Evolutionary conservation across 2,888 invertebrate species (phyloP).

Genomic region (Cephus sareptanus): DNA sequence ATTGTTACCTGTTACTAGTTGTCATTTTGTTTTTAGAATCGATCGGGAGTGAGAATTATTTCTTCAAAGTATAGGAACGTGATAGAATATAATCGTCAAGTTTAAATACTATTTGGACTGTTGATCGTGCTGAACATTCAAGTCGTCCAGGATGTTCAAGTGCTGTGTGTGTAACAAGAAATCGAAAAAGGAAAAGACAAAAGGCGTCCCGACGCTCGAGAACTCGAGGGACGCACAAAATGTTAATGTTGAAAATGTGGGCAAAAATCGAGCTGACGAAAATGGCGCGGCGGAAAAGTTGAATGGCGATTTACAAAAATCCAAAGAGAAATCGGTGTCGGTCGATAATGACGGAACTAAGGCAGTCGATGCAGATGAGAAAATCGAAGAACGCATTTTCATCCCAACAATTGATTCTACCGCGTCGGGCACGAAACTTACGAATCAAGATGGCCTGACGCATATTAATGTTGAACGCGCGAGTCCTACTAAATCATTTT

Average conservation of each 20-base stretch:
- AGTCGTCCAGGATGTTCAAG: conserved; percentile 53
- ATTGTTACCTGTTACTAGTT: background rate
- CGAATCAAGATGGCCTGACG: background rate
- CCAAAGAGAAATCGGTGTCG: background rate
- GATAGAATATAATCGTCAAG: background rate
- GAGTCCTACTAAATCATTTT: conserved; percentile 28
- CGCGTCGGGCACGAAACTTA: background rate
- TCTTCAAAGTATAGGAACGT: background rate
- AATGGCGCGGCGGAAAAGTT: conserved; percentile 3
- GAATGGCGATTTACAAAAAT: conserved; percentile 2
- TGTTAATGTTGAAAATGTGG: background rate
- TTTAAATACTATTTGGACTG: background rate
- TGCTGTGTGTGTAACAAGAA: conserved; percentile 58
- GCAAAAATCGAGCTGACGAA: background rate
- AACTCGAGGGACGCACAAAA: background rate
- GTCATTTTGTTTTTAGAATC: background rate
- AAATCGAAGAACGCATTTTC: background rate
- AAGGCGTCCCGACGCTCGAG: conserved; percentile 18
- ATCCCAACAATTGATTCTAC: background rate
- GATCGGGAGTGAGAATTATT: background rate
- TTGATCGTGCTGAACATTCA: background rate
- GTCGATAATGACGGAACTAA: background rate
- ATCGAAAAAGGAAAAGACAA: conserved; percentile 42
- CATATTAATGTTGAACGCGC: background rate
- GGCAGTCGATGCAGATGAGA: background rate